These are phyloP conservation scores for Tenthredo mesomela DNA, from an alignment of 2,888 invertebrate species.

Conservation along the genomic window DNA sequence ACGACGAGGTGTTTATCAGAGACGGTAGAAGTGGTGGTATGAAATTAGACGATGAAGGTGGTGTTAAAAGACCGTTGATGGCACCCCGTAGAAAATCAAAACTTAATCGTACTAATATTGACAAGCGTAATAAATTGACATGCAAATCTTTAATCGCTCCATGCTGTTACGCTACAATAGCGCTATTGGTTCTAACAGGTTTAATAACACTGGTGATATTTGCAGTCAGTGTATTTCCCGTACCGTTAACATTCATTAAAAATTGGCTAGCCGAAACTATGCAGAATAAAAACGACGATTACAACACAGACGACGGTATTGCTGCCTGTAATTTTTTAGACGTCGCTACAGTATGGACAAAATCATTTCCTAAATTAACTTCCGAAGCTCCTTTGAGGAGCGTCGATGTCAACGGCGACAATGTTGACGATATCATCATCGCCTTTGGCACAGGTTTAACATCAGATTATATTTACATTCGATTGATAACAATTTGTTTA, in stretches of 20 bases:
- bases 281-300: slow-evolving; percentile 55
- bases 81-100: slow-evolving; percentile 84
- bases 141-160: slow-evolving; percentile 83
- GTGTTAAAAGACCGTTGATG: slow-evolving; percentile 87
- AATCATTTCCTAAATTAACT: slow-evolving; percentile 84
- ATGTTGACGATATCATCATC: slow-evolving; percentile 85
- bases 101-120: slow-evolving; percentile 77
- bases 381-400: slow-evolving; percentile 87
- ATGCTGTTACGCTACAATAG: slow-evolving; percentile 83
- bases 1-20: slow-evolving; percentile 88
- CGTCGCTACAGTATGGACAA: slow-evolving; percentile 84
- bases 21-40: slow-evolving; percentile 84
- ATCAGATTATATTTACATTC: slow-evolving; percentile 33
- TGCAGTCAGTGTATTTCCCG: slow-evolving; percentile 83
- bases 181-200: slow-evolving; percentile 81
- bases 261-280: slow-evolving; percentile 79
- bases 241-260: slow-evolving; percentile 82
- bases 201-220: slow-evolving; percentile 83
- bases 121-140: slow-evolving; percentile 79
- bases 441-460: slow-evolving; percentile 87
- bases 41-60: slow-evolving; percentile 84
- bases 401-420: slow-evolving; percentile 87
- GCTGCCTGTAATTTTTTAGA: slow-evolving; percentile 82
- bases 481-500: slow-evolving; percentile 19
- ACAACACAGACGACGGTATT: slow-evolving; percentile 73